Conservation (phyloP, 2,797 vertebrate species). For the Lates japonicus region DNA sequence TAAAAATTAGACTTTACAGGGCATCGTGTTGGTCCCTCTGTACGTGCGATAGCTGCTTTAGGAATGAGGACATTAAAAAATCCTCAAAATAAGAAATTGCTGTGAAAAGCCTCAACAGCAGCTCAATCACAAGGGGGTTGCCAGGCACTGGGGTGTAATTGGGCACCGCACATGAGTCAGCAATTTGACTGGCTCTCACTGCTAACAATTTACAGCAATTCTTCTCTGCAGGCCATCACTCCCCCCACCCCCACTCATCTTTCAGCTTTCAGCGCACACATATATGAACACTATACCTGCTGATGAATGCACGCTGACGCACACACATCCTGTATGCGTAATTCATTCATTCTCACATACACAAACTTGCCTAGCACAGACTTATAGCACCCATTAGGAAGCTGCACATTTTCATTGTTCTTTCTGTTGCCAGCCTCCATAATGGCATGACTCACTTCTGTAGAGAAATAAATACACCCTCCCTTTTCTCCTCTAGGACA, state of each 20-base stretch:
- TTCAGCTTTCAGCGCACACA: neutral
- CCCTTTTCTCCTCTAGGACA: conserved; percentile 24
- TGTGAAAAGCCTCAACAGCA: conserved; percentile 63
- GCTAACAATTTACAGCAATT: conserved; percentile 59
- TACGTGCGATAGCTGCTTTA: conserved; percentile 18
- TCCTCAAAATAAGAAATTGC: conserved; percentile 68
- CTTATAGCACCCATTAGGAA: conserved; percentile 10
- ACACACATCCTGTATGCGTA: neutral
- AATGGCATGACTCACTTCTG: conserved; percentile 46
- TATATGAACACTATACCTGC: conserved; percentile 4
- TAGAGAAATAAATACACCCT: conserved; percentile 35
- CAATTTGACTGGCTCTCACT: conserved; percentile 58
- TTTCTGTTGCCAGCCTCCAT: conserved; percentile 41
- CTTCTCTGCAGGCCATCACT: conserved; percentile 52
- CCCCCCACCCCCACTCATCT: neutral
- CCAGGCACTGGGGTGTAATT: conserved; percentile 69
- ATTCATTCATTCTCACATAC: neutral
- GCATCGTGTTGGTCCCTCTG: conserved; percentile 18
- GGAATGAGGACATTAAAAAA: conserved; percentile 36
- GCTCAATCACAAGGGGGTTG: conserved; percentile 61
- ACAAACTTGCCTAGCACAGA: neutral
- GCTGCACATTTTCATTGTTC: conserved; percentile 21
- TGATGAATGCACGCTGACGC: conserved; percentile 5
- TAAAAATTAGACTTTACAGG: conserved; percentile 33
- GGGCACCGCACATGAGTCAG: conserved; percentile 72